Percentiles rank a stretch among this genome's conserved stretches.
Evolutionary conservation across 2,797 vertebrate genomes (phyloP).

Genomic region (Brachyalestes nurse): DNA sequence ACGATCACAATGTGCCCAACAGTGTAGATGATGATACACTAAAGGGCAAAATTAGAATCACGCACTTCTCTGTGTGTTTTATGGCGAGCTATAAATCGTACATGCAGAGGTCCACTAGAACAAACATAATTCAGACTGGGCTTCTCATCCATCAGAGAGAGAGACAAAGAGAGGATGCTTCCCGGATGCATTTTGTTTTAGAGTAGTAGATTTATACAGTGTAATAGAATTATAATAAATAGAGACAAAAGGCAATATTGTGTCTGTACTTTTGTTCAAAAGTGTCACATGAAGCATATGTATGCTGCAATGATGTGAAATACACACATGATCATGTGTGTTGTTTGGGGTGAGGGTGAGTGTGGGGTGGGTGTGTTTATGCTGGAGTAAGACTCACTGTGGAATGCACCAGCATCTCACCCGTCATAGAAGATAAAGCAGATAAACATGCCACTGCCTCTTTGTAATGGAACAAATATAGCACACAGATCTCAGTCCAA

Average conservation of each 20-base stretch:
- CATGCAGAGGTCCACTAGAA: constrained; percentile 42
- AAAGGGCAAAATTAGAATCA: constrained; percentile 45
- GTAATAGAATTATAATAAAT: neutral
- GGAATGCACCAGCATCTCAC: constrained; percentile 39
- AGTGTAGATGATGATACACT: constrained; percentile 28
- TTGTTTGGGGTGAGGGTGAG: constrained; percentile 6
- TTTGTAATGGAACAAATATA: constrained; percentile 55
- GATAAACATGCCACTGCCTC: constrained; percentile 46
- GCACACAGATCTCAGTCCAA: constrained; percentile 27
- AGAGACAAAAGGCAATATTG: neutral
- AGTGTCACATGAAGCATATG: neutral
- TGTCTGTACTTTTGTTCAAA: neutral
- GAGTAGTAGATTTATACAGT: neutral
- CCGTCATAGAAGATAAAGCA: constrained; percentile 41
- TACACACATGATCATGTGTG: neutral
- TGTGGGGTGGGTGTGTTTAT: neutral
- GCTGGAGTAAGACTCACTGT: constrained; percentile 18
- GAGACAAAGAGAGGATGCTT: neutral
- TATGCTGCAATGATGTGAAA: neutral
- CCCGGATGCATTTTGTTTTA: neutral
- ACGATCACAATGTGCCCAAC: constrained; percentile 14
- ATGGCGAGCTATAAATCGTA: constrained; percentile 36
- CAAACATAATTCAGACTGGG: too few relatives aligned
- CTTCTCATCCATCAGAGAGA: neutral
- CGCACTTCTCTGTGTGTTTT: constrained; percentile 45